These are phyloP conservation scores for Cardinalis cardinalis DNA, from an alignment of 2,113 vertebrate species.

Conservation along the genomic window DNA sequence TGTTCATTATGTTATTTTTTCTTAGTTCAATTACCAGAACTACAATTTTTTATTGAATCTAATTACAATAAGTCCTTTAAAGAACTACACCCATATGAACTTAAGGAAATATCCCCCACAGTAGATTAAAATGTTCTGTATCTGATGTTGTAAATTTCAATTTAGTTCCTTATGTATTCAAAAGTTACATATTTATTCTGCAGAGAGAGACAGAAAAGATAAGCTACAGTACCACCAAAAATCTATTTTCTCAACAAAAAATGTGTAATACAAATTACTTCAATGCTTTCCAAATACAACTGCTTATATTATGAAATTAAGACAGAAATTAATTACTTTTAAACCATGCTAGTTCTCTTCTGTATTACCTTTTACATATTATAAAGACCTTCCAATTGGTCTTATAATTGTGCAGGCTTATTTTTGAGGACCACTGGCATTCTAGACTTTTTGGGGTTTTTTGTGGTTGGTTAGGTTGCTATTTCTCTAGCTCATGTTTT, in stretches of 20 bases:
- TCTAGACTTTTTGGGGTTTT: fast-evolving
- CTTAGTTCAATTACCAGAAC: background rate
- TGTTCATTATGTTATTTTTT: background rate
- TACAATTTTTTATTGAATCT: background rate
- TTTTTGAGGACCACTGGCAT: background rate
- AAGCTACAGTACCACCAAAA: background rate
- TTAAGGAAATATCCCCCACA: background rate
- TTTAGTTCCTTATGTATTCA: background rate
- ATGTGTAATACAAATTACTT: background rate
- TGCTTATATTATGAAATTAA: background rate
- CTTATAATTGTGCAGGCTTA: background rate
- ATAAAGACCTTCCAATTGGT: background rate
- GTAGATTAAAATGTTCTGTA: background rate
- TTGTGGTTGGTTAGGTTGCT: background rate
- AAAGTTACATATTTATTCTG: background rate
- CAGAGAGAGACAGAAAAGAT: background rate
- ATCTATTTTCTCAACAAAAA: background rate
- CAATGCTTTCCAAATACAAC: background rate
- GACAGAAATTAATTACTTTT: background rate
- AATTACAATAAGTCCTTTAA: background rate
- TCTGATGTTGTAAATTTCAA: background rate
- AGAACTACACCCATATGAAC: background rate
- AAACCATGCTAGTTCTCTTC: background rate
- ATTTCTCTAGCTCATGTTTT: background rate
- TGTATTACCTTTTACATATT: background rate